phyloP scores from a whole-genome alignment of 2,888 invertebrate species.

The Crematogaster levior region DNA sequence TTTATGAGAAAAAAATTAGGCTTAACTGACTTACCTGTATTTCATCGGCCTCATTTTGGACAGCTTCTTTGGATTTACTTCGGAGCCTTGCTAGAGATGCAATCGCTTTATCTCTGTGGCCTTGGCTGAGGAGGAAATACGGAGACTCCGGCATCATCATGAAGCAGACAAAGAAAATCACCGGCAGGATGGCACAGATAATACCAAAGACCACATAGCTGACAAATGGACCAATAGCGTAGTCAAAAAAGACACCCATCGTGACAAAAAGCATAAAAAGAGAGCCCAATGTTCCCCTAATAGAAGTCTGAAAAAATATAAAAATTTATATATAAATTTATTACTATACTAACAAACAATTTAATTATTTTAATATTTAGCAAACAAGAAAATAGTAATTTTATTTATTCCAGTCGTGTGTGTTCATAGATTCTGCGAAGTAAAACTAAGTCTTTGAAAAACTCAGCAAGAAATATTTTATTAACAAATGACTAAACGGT shows the following conservation, averaged over 20 bases:
- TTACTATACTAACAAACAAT: not conserved
- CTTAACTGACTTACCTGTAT: constrained; percentile 86
- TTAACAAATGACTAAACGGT: not conserved
- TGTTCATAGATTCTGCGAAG: not conserved
- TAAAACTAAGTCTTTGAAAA: not conserved
- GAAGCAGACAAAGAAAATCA: constrained; percentile 88
- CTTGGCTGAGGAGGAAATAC: constrained; percentile 89
- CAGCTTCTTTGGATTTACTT: constrained; percentile 87
- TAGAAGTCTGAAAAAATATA: constrained; percentile 87
- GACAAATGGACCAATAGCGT: constrained; percentile 91
- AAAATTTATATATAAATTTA: not conserved
- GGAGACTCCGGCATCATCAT: constrained; percentile 94
- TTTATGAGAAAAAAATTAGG: not conserved
- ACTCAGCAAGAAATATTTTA: not conserved
- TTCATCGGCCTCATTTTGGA: constrained; percentile 89
- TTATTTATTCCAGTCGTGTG: no score
- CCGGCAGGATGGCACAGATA: constrained; percentile 88
- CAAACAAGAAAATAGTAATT: not conserved
- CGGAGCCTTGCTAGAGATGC: constrained; percentile 89
- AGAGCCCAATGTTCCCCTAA: constrained; percentile 94
- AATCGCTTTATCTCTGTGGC: constrained; percentile 88
- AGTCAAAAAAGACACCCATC: constrained; percentile 90
- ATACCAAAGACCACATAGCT: constrained; percentile 89
- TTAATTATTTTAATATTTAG: not conserved
- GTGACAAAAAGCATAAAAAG: constrained; percentile 92